These are phyloP conservation scores for Parazoanthus atlanticus DNA, from an alignment of 92 coral and sea anemone genomes.

Conservation along the genomic window DNA sequence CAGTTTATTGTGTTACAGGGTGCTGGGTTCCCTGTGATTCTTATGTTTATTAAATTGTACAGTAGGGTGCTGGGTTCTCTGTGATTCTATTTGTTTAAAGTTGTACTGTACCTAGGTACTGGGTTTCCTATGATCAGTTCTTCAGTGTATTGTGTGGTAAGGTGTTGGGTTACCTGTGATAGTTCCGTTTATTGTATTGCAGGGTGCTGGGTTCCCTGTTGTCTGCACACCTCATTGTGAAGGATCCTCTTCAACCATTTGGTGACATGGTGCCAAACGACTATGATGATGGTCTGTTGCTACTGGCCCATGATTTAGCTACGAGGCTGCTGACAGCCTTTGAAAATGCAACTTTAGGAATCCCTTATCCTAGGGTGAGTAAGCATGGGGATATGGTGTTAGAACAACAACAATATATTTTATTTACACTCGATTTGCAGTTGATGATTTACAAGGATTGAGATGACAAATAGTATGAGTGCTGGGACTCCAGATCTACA, in stretches of 20 bases:
- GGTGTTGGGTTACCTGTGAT: not conserved
- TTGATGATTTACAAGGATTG: too few species aligned
- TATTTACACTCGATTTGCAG: too few species aligned
- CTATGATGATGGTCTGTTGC: conserved; percentile 86
- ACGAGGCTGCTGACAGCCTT: conserved; percentile 92
- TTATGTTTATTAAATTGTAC: too few species aligned
- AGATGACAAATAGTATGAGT: too few species aligned
- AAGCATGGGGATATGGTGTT: not conserved
- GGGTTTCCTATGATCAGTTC: not conserved
- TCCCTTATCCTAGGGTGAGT: conserved; percentile 98
- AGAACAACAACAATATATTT: too few species aligned
- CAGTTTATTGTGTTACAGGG: not conserved
- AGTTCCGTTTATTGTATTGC: not conserved
- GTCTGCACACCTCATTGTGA: conserved; percentile 91
- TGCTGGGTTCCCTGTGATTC: conserved; percentile 45
- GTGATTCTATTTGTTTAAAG: not conserved
- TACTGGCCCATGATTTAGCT: conserved; percentile 92
- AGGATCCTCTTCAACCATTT: conserved; percentile 92
- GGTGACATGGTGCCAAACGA: conserved; percentile 95
- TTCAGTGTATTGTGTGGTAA: not conserved
- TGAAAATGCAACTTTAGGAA: conserved; percentile 81
- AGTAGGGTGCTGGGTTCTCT: not conserved
- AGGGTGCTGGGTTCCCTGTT: conserved; percentile 92
- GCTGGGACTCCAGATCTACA: too few species aligned
- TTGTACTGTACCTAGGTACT: too few species aligned